Evolutionary conservation across 2,797 vertebrate genomes (phyloP).

Genomic region (Oryzias sinensis): DNA sequence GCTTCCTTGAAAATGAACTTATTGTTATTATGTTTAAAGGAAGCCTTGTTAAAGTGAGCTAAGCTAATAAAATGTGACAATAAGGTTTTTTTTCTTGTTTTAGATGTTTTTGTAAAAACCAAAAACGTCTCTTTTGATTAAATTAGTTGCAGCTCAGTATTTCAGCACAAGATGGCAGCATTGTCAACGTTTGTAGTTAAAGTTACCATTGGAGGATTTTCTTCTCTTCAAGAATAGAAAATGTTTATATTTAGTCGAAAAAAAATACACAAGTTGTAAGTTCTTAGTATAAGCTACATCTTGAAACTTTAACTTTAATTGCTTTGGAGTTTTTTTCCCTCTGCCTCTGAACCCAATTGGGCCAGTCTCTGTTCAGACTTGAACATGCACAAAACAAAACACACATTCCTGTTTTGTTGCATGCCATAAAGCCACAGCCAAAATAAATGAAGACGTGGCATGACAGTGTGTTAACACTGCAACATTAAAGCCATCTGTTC

Average conservation of each 20-base stretch:
- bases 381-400: constrained; percentile 52
- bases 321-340: too few species aligned
- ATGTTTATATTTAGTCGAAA: too few species aligned
- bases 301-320: too few species aligned
- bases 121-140: too few species aligned
- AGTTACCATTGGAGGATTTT: constrained; percentile 16
- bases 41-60: background rate
- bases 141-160: background rate
- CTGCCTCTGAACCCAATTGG: background rate
- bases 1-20: background rate
- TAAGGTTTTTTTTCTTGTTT: too few species aligned
- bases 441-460: constrained; percentile 30
- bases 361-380: constrained; percentile 39
- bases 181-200: constrained; percentile 17
- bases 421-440: constrained; percentile 46
- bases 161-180: constrained; percentile 67
- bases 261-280: too few species aligned
- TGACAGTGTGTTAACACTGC: constrained; percentile 32
- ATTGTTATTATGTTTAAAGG: too few species aligned
- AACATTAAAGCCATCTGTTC: constrained; percentile 10
- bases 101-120: too few species aligned
- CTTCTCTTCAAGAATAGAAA: too few species aligned
- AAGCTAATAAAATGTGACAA: background rate
- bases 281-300: too few species aligned
- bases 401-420: constrained; percentile 64